Base-by-base conservation (phyloP, 35 echinoderm and acorn worm genomes). In the Eucidaris tribuloides region DNA sequence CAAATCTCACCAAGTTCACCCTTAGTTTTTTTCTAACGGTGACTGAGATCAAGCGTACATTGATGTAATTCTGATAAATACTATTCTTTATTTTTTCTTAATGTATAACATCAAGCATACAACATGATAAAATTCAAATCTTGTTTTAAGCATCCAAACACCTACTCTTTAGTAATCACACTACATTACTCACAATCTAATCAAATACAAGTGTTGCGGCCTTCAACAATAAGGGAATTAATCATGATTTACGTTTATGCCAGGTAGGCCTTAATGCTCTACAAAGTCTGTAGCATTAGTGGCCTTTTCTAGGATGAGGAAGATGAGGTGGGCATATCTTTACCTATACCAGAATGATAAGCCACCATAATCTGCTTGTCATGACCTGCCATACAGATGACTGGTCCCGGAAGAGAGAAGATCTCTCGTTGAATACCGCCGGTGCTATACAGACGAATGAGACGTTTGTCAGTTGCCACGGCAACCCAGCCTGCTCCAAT, bases 401-500 rank as follows among this genome's bases (percentile, higher is more conserved):
- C 58, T n/a, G 96, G 96, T 24, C 96, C 96, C 25, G 96, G 90
- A 37, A 99, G 19, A 38, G 79, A 83, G 79, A 99, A 77, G 3
- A 99, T 43, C 27, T 87, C 87, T 43, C 45, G 79, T 61, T 99
- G 96, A 22, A 93, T 83, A 46, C 96, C 96, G 81, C 96, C 85
- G 3, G 92, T 84, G 9, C 63, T 90, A 62, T 93, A 99, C 19
- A 90, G 20, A 15, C 90, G 82, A 15, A 99, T 77, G 62, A 89
- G 43, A 7, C 96, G 82, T 48, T 99, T 99, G 58, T 99, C 91
- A 29, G 86, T 99, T 76, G 58, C 96, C 29, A 93, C 96, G 46
- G 90, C 96, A 5, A 91, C 40, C 83, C 91, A 99, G 62, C 88
- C 83, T 32, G 20, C 36, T 45, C 96, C 96, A 58, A 93, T 46